A percentile compares a stretch with the other conserved stretches of the same genome.
Conservation (phyloP, 2,797 vertebrate genomes). For the Hyperoplus immaculatus region DNA sequence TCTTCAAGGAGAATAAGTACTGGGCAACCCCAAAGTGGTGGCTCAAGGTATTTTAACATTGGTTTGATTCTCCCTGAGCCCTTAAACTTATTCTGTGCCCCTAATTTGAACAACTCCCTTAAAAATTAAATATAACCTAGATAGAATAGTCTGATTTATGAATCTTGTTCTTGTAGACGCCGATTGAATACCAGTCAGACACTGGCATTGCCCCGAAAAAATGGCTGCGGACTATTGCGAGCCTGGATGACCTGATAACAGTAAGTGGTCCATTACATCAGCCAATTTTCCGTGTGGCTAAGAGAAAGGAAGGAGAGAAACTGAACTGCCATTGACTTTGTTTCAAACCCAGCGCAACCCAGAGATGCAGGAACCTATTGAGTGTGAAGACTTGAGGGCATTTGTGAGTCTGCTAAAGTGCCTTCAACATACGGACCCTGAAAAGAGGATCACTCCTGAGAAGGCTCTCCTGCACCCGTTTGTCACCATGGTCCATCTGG, state of each 20-base stretch:
- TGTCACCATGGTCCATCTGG: background rate
- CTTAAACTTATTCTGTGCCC: too few relatives aligned
- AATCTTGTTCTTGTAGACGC: too few relatives aligned
- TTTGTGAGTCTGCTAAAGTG: conserved; percentile 11
- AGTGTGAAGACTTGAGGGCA: background rate
- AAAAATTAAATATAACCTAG: too few relatives aligned
- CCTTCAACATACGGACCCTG: background rate
- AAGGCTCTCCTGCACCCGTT: background rate
- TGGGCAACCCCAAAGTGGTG: too few relatives aligned
- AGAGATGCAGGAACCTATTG: background rate
- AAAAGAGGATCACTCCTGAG: background rate
- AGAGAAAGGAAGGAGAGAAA: background rate
- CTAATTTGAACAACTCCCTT: too few relatives aligned
- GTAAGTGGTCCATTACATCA: background rate
- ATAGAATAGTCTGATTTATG: too few relatives aligned
- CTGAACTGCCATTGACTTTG: background rate
- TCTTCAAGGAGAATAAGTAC: too few relatives aligned
- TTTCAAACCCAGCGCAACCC: background rate
- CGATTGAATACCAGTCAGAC: too few relatives aligned
- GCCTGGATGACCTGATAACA: background rate
- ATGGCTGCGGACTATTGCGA: background rate
- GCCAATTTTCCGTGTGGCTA: background rate
- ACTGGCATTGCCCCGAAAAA: too few relatives aligned
- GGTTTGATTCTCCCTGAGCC: too few relatives aligned
- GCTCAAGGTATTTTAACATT: too few relatives aligned